Evolutionary conservation across 2,797 vertebrate species (phyloP).

Genomic region (Gastrophryne carolinensis): DNA sequence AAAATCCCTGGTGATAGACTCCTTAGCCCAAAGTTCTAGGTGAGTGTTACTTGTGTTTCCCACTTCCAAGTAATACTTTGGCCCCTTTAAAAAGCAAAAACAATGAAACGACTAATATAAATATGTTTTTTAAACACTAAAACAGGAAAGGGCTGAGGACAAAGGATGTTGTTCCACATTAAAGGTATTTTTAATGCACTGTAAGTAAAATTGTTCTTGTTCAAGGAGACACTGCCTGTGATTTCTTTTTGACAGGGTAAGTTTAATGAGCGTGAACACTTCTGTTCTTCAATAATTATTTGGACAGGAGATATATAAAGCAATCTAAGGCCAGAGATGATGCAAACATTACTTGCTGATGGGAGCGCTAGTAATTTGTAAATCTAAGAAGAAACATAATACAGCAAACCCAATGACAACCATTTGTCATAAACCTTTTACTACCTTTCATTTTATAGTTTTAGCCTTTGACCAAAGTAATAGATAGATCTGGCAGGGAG

Average conservation of each 20-base stretch:
- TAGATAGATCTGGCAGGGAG: background rate
- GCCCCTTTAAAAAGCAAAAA: conserved; percentile 29
- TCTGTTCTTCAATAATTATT: conserved; percentile 4
- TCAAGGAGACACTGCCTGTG: background rate
- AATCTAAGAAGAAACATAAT: background rate
- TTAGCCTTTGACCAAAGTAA: background rate
- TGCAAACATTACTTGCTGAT: background rate
- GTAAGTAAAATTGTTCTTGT: conserved; percentile 22
- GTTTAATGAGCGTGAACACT: background rate
- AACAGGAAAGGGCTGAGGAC: conserved; percentile 8
- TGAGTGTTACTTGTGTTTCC: too few relatives aligned
- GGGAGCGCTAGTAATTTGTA: background rate
- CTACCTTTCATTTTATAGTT: background rate
- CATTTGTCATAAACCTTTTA: background rate
- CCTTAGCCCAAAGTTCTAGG: too few relatives aligned
- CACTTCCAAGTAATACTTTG: too few relatives aligned
- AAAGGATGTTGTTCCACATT: conserved; percentile 12
- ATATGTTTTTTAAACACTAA: conserved; percentile 16
- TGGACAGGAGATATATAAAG: conserved; percentile 2
- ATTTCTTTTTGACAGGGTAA: conserved; percentile 7
- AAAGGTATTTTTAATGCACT: conserved; percentile 37
- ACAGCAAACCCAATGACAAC: background rate
- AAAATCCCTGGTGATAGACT: too few relatives aligned
- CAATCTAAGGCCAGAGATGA: background rate
- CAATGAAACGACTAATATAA: conserved; percentile 37